Evolutionary conservation across 2,113 vertebrate species (phyloP).

Genomic region (Acanthochromis polyacanthus): DNA sequence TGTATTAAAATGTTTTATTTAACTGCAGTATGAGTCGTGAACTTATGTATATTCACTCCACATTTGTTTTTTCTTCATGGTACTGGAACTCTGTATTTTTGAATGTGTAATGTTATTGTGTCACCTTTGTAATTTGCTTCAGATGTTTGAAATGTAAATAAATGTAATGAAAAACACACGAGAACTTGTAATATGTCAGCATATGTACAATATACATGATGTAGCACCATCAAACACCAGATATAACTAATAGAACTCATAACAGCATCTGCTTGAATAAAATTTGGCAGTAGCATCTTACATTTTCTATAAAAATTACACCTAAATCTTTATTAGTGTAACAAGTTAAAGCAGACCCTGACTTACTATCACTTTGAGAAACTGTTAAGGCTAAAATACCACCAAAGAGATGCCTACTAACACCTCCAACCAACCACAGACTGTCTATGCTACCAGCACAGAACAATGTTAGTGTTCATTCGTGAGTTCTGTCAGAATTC

Average conservation of each 20-base stretch:
- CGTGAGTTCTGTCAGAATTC: not conserved
- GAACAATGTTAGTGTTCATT: not conserved
- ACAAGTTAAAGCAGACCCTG: not conserved
- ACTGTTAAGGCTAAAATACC: not conserved
- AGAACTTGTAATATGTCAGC: not conserved
- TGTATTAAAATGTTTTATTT: constrained; percentile 26
- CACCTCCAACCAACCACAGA: not conserved
- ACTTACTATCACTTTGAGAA: not conserved
- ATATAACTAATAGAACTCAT: not conserved
- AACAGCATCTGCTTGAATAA: not conserved
- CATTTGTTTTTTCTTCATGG: constrained; percentile 19
- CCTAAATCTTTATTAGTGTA: no score
- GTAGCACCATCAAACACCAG: not conserved
- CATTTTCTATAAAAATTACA: no score
- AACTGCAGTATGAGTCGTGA: constrained; percentile 26
- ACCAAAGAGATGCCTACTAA: not conserved
- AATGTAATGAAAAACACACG: constrained; percentile 2
- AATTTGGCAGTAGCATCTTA: no score
- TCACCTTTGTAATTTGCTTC: constrained; percentile 4
- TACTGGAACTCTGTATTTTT: constrained; percentile 36
- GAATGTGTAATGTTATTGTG: constrained; percentile 11
- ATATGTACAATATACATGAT: no score
- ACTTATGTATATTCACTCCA: constrained; percentile 16
- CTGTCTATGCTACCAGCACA: not conserved
- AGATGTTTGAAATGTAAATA: constrained; percentile 56